These are phyloP conservation scores for Eupithecia insigniata DNA, from an alignment of 2,888 invertebrate genomes.

Conservation along the genomic window DNA sequence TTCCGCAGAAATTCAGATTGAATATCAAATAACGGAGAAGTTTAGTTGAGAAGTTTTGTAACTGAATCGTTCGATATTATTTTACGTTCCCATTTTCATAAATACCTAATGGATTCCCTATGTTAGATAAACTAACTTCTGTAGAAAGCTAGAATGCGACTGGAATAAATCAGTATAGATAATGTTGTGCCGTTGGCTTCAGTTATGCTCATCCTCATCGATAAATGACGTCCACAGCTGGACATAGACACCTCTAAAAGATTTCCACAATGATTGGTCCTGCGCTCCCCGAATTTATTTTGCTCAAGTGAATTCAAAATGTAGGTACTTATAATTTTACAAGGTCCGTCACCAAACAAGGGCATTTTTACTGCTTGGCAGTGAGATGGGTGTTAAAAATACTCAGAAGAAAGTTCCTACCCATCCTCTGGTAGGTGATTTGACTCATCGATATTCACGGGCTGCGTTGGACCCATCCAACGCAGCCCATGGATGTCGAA, in stretches of 20 bases:
- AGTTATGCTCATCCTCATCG: background rate
- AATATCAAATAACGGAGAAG: conserved; percentile 10
- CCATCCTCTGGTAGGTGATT: background rate
- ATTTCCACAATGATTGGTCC: background rate
- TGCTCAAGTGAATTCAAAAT: background rate
- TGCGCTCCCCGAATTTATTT: background rate
- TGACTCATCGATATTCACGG: background rate
- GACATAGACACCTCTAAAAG: background rate
- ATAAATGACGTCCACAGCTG: background rate
- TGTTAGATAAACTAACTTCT: background rate
- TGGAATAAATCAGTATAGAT: background rate
- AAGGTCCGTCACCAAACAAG: too few species aligned
- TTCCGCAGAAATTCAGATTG: conserved; percentile 1
- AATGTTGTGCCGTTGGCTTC: background rate
- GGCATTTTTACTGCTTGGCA: too few species aligned
- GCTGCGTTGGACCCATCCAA: background rate
- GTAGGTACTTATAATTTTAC: background rate
- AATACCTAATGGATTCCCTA: background rate
- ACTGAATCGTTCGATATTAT: conserved; percentile 6
- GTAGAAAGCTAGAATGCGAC: background rate
- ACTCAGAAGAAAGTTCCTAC: background rate
- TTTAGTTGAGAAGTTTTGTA: conserved; percentile 4
- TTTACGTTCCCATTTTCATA: background rate
- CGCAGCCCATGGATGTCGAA: too few species aligned
- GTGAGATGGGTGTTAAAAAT: background rate